Conservation (phyloP, 2,888 invertebrate species). For the Elegia similella region DNA sequence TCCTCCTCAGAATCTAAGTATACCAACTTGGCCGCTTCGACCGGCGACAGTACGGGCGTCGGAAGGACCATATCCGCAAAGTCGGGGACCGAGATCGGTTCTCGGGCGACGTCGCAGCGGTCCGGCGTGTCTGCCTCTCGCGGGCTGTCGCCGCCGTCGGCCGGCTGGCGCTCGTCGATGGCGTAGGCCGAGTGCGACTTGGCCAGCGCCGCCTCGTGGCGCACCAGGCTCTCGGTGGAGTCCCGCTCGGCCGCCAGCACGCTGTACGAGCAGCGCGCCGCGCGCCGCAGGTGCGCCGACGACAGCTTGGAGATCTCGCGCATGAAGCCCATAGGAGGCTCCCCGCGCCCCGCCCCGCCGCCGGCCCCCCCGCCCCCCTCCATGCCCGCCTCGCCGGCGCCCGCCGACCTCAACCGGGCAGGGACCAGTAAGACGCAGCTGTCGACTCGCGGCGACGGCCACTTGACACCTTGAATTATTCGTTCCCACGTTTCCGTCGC, state of each 20-base stretch:
- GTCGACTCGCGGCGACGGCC: slow-evolving; percentile 87
- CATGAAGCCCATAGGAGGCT: slow-evolving; percentile 76
- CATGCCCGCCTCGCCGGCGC: slow-evolving; percentile 60
- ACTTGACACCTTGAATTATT: slow-evolving; percentile 81
- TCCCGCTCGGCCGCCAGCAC: slow-evolving; percentile 84
- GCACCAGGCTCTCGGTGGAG: slow-evolving; percentile 84
- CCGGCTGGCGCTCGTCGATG: slow-evolving; percentile 68
- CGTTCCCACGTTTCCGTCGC: slow-evolving; percentile 90
- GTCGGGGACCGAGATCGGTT: slow-evolving; percentile 88
- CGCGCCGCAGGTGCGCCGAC: slow-evolving; percentile 84
- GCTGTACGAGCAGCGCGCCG: slow-evolving; percentile 87
- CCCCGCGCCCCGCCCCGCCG: slow-evolving; percentile 35
- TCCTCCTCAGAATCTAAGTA: slow-evolving; percentile 87
- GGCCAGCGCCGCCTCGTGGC: slow-evolving; percentile 61
- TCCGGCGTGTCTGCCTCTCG: slow-evolving; percentile 53
- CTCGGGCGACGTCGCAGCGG: slow-evolving; percentile 79
- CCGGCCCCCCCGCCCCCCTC: slow-evolving; percentile 34
- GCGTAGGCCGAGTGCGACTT: slow-evolving; percentile 83
- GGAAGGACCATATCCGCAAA: slow-evolving; percentile 84
- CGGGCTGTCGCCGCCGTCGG: slow-evolving; percentile 46
- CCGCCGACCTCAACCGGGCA: slow-evolving; percentile 39
- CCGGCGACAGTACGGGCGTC: slow-evolving; percentile 85
- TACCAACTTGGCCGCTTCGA: slow-evolving; percentile 85
- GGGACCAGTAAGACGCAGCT: slow-evolving; percentile 83
- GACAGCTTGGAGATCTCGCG: slow-evolving; percentile 87